phyloP scores from a whole-genome alignment of 2,888 invertebrate genomes.

The Nymphalis c-album region DNA sequence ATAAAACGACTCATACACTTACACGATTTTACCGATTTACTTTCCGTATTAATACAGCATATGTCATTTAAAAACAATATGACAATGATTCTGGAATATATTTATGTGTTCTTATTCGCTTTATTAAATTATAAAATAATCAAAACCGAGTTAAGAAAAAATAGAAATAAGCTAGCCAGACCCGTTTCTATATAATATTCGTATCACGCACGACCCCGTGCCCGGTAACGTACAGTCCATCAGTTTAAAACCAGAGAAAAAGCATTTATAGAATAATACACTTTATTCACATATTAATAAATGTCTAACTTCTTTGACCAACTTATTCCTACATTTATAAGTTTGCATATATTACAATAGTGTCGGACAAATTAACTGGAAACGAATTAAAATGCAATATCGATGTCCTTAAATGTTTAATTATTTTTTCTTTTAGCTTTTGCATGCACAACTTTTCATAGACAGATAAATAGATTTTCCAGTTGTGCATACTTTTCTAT shows the following conservation, averaged over 20 bases:
- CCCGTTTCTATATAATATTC: slow-evolving; percentile 52
- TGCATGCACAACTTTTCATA: background rate
- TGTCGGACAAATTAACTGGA: slow-evolving; percentile 1
- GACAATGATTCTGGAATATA: background rate
- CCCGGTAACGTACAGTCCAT: slow-evolving; percentile 34
- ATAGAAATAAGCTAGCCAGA: slow-evolving; percentile 19
- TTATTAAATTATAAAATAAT: background rate
- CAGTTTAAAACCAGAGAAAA: slow-evolving; percentile 25
- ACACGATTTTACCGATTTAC: slow-evolving; percentile 32
- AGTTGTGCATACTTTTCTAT: slow-evolving; percentile 1
- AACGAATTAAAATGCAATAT: slow-evolving; percentile 1
- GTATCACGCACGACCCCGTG: slow-evolving; percentile 52
- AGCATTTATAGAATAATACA: slow-evolving; percentile 23
- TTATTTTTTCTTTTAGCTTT: background rate
- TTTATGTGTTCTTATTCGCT: too few relatives aligned
- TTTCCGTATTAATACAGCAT: slow-evolving; percentile 12
- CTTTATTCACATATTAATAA: slow-evolving; percentile 25
- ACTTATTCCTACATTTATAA: background rate
- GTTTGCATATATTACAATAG: background rate
- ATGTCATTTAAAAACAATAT: background rate
- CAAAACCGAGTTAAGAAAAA: slow-evolving; percentile 2
- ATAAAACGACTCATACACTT: slow-evolving; percentile 28
- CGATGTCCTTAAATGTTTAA: background rate
- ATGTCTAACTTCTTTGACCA: slow-evolving; percentile 1
- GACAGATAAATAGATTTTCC: too few relatives aligned